Evolutionary conservation across 2,888 invertebrate species (phyloP).

Genomic region (Megamerina dolium): DNA sequence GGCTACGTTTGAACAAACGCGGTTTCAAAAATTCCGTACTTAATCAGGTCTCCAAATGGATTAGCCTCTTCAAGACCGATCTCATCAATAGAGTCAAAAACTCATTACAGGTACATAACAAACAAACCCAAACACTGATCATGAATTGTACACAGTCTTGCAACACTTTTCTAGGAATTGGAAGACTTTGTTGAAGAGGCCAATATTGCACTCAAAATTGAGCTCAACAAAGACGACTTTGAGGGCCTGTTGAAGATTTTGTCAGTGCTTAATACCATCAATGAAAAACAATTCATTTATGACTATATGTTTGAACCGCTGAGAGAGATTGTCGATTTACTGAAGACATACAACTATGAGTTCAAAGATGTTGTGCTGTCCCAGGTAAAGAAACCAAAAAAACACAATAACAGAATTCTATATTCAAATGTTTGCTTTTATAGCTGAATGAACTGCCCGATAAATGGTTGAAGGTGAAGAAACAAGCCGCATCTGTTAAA

Average conservation of each 20-base stretch:
- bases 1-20: slow-evolving; percentile 73
- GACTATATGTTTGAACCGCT: slow-evolving; percentile 88
- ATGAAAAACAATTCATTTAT: slow-evolving; percentile 71
- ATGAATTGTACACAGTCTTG: not conserved
- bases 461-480: slow-evolving; percentile 79
- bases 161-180: slow-evolving; percentile 54
- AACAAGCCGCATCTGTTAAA: slow-evolving; percentile 73
- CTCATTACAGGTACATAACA: slow-evolving; percentile 52
- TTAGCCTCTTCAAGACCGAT: slow-evolving; percentile 79
- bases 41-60: slow-evolving; percentile 82
- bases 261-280: slow-evolving; percentile 70
- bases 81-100: slow-evolving; percentile 72
- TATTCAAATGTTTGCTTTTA: not conserved
- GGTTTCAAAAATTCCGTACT: slow-evolving; percentile 77
- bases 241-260: slow-evolving; percentile 77
- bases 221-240: slow-evolving; percentile 78
- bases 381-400: slow-evolving; percentile 52
- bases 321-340: slow-evolving; percentile 75
- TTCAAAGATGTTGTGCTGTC: slow-evolving; percentile 73
- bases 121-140: not conserved
- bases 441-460: slow-evolving; percentile 75
- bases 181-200: slow-evolving; percentile 73
- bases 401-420: not conserved
- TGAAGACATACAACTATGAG: slow-evolving; percentile 80
- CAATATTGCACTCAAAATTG: slow-evolving; percentile 63